Evolutionary conservation across 1,140 invertebrate species (phyloP).

Genomic region (Neodiprion lecontei): DNA sequence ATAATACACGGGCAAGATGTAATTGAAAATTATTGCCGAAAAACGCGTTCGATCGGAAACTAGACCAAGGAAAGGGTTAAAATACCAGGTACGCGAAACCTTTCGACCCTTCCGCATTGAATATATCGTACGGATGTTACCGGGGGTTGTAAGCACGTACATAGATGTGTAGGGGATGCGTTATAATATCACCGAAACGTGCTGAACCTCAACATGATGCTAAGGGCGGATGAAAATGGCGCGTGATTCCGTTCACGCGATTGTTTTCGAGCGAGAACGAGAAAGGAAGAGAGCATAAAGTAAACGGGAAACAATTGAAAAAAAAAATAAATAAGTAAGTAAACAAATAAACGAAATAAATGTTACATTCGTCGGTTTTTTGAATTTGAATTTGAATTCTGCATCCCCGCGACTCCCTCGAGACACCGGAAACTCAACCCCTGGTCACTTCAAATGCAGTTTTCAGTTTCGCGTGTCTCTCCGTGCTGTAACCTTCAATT

Average conservation of each 20-base stretch:
- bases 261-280: neutral
- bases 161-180: neutral
- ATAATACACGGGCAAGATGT: neutral
- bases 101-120: neutral
- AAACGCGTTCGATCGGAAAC: constrained; percentile 7
- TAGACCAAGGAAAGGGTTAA: constrained; percentile 1
- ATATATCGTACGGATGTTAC: neutral
- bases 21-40: constrained; percentile 8
- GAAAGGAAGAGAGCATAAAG: too few species aligned
- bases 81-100: neutral
- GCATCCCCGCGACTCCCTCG: neutral
- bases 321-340: too few species aligned
- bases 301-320: too few species aligned
- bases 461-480: constrained; percentile 4
- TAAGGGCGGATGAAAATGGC: neutral
- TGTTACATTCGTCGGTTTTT: constrained; percentile 23
- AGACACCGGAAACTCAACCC: neutral
- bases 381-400: constrained; percentile 57
- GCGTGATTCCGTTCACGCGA: neutral
- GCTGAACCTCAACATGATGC: neutral
- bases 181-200: neutral
- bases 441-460: constrained; percentile 2
- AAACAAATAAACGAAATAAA: too few species aligned
- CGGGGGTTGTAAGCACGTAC: neutral
- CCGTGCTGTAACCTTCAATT: neutral